A percentile compares a stretch with the other conserved stretches of the same genome.
Conservation (phyloP, 2,113 vertebrate species). For the Dryoscopus gambensis region DNA sequence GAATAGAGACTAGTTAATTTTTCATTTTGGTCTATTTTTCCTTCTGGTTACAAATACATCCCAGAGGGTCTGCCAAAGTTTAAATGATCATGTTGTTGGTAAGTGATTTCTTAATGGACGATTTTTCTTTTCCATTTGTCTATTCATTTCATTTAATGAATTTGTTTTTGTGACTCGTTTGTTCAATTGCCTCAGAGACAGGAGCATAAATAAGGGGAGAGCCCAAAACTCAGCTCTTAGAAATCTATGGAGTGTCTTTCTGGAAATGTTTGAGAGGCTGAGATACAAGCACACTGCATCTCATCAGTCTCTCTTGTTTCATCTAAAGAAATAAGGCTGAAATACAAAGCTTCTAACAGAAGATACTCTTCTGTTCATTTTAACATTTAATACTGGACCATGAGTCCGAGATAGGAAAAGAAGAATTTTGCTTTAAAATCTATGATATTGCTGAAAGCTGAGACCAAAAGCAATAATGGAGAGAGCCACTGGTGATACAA, state of each 20-base stretch:
- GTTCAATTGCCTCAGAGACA: not conserved
- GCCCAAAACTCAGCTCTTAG: not conserved
- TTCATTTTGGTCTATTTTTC: constrained; percentile 49
- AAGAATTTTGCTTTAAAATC: not conserved
- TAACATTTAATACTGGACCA: not conserved
- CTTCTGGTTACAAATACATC: constrained; percentile 49
- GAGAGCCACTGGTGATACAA: not conserved
- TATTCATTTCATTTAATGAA: constrained; percentile 21
- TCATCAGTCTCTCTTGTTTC: not conserved
- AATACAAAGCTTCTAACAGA: not conserved
- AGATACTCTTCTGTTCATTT: not conserved
- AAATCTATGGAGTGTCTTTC: not conserved
- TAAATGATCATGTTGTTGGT: constrained; percentile 51
- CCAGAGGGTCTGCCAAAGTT: constrained; percentile 41
- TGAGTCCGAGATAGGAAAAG: not conserved
- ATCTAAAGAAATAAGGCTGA: not conserved
- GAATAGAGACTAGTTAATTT: constrained; percentile 21
- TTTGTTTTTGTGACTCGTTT: not conserved
- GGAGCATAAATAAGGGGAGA: not conserved
- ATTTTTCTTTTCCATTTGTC: constrained; percentile 11
- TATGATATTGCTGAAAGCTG: not conserved
- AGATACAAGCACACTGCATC: not conserved
- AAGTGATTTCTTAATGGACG: constrained; percentile 44
- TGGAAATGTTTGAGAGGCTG: not conserved
- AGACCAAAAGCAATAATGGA: not conserved